Percentiles rank a stretch among this genome's conserved stretches.
phyloP scores from a whole-genome alignment of 2,113 vertebrate genomes.

The Eretmochelys imbricata region DNA sequence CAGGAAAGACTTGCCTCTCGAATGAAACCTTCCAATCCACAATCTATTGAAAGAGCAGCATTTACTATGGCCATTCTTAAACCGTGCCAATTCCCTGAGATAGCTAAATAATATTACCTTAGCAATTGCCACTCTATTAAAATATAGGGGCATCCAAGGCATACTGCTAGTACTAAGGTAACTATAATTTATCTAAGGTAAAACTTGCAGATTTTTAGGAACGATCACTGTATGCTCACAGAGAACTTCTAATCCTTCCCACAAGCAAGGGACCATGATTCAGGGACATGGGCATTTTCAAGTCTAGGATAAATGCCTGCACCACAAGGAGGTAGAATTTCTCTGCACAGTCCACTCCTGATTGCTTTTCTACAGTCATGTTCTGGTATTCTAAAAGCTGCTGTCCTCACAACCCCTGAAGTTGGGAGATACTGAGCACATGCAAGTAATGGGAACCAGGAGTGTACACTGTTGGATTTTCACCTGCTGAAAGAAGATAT shows the following conservation, averaged over 20 bases:
- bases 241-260: not conserved
- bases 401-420: not conserved
- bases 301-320: not conserved
- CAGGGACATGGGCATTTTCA: not conserved
- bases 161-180: not conserved
- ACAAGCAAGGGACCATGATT: not conserved
- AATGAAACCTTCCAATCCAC: not conserved
- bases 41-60: not conserved
- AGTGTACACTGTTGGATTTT: not conserved
- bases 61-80: conserved; percentile 15
- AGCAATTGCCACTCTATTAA: not conserved
- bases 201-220: not conserved
- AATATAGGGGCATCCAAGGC: not conserved
- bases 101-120: not conserved
- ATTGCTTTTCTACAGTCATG: not conserved
- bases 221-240: not conserved
- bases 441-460: not conserved
- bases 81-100: conserved; percentile 10
- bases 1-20: not conserved
- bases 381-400: not conserved
- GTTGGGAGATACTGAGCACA: not conserved
- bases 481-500: not conserved
- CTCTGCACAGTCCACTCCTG: not conserved
- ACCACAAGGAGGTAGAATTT: rapidly evolving
- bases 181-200: not conserved